Evolutionary conservation across 2,888 invertebrate species (phyloP), one percentile per base, ranked within the genome.

Genomic region (Macroteleia sp.): DNA sequence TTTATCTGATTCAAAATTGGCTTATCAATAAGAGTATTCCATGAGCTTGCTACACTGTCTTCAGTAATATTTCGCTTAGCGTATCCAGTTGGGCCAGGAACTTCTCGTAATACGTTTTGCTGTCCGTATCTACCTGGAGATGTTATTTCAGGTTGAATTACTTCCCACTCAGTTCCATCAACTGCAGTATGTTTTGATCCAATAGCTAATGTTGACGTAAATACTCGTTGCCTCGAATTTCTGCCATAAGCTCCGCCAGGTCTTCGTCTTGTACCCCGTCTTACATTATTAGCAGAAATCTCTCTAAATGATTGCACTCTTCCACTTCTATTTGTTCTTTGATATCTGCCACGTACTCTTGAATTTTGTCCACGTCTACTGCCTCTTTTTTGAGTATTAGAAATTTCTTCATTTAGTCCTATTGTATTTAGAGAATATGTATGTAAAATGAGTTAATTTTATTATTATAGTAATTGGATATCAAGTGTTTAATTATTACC

Each of bases 1-100:
- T 69, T 74, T 34, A 82, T 81, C 25, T 64, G 74, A 39, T 81
- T 61, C 52, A 80, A 71, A 46, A 81, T 71, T 54, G 28, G 48
- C 20, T 77, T 48, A 54, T 78, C 71, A 50, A 80, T 59, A 25
- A 75, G 22, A 17, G 64, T 28, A 4, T n/a, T 6, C 22, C 42
- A 66, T 22, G 64, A 10, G 22, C 22, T 19, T 0, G 34, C 10
- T 17, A 66, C 42, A 32, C 28, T 14, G n/a, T 52, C 22, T 9
- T 42, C 54, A 12, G 22, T 52, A 52, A 30, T 64, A 30, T 64
- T 64, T 64, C 41, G n/a, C 50, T 62, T 62, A 39, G 42, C 42
- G 16, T 46, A 10, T 46, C 46, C 28, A 25, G 28, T 46, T 46
- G 46, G 28, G 3, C 19, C 46, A 28, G 62, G 30, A 19, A 25